Evolutionary conservation across 1,140 invertebrate genomes (phyloP).

Genomic region (Sycophaga agraensis): DNA sequence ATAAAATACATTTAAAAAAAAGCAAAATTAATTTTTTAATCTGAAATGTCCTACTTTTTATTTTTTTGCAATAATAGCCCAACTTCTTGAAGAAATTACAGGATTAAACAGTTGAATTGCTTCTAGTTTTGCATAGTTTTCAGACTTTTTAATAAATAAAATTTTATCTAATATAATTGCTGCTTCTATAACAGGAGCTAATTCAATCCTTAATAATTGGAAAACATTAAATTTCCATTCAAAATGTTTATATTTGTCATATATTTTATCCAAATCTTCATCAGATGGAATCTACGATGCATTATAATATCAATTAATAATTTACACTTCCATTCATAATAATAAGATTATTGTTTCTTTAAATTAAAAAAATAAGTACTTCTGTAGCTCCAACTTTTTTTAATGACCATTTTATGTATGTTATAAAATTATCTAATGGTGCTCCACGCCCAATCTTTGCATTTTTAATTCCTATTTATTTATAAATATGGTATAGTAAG

Average conservation of each 20-base stretch:
- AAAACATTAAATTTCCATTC: conserved; percentile 74
- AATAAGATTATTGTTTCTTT: background rate
- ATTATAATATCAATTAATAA: background rate
- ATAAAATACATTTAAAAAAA: background rate
- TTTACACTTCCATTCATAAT: too few species aligned
- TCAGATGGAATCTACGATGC: conserved; percentile 16
- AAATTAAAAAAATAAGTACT: conserved; percentile 24
- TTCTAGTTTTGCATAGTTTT: conserved; percentile 64
- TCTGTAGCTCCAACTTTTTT: conserved; percentile 54
- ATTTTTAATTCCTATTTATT: conserved; percentile 49
- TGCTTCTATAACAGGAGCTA: conserved; percentile 82
- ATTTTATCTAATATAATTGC: conserved; percentile 83
- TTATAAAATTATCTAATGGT: conserved; percentile 57
- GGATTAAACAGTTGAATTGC: conserved; percentile 76
- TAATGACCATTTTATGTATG: conserved; percentile 69
- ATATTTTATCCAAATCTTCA: conserved; percentile 56
- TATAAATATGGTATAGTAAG: background rate
- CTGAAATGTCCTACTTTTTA: conserved; percentile 22
- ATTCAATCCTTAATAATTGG: conserved; percentile 76
- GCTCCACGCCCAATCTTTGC: conserved; percentile 57
- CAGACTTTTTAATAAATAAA: conserved; percentile 72
- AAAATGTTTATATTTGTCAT: conserved; percentile 51
- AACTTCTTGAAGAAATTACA: conserved; percentile 74
- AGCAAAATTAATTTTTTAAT: background rate
- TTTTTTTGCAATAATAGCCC: conserved; percentile 66